Evolutionary conservation across 2,113 vertebrate species (phyloP).

Genomic region (Aldabrachelys gigantea): DNA sequence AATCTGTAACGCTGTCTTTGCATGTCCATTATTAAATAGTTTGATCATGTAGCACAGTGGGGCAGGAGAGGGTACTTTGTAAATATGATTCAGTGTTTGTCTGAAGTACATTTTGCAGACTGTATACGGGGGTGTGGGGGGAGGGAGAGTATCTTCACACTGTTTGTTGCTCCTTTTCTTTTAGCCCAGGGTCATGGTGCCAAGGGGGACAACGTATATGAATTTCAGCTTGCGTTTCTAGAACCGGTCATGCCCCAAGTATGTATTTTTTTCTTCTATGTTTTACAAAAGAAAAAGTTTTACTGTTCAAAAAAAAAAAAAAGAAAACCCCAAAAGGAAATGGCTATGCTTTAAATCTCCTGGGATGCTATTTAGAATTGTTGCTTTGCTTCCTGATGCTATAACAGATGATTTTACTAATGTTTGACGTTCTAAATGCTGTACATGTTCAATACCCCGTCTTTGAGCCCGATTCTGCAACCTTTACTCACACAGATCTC

Average conservation of each 20-base stretch:
- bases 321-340: not conserved
- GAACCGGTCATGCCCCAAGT: constrained; percentile 89
- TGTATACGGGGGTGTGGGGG: no score
- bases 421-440: not conserved
- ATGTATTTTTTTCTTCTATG: constrained; percentile 22
- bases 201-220: constrained; percentile 93
- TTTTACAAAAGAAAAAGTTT: not conserved
- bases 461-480: not conserved
- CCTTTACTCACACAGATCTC: not conserved
- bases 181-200: constrained; percentile 93
- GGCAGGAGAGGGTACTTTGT: not conserved
- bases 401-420: not conserved
- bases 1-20: not conserved
- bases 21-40: not conserved
- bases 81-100: not conserved
- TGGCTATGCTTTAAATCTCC: fast-evolving
- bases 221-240: constrained; percentile 91
- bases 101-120: not conserved
- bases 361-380: fast-evolving
- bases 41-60: not conserved
- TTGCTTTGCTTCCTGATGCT: not conserved
- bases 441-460: not conserved
- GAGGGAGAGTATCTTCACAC: not conserved
- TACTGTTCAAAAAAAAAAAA: not conserved
- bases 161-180: constrained; percentile 35